These are phyloP conservation scores for Neoarius graeffei DNA, from an alignment of 2,113 vertebrate species.

Conservation along the genomic window DNA sequence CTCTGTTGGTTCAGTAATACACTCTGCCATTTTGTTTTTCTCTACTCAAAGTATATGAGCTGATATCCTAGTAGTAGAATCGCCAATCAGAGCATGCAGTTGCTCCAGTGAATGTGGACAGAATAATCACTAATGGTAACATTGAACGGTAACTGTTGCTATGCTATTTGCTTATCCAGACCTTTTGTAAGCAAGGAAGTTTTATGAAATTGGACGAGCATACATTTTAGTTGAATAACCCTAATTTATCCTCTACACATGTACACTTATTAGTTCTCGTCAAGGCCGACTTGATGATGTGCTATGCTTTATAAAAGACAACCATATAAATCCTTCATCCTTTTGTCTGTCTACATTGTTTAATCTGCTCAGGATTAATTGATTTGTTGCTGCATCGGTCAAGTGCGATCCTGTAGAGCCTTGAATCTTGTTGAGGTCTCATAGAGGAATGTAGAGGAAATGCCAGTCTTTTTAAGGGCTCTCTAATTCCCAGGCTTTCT, in stretches of 20 bases:
- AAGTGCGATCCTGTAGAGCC: conserved; percentile 19
- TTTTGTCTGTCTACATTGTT: neutral
- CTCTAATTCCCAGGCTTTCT: conserved; percentile 44
- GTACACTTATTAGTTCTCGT: neutral
- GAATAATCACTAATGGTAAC: neutral
- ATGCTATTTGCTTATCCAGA: neutral
- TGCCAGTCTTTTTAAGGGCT: conserved; percentile 35
- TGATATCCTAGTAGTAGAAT: no score
- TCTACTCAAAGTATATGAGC: no score
- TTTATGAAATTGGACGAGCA: neutral
- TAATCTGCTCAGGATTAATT: conserved; percentile 29
- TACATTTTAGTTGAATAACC: neutral
- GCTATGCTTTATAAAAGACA: neutral
- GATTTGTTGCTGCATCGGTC: neutral
- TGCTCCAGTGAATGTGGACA: no score
- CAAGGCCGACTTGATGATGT: neutral
- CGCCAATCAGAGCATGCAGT: no score
- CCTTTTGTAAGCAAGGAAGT: neutral
- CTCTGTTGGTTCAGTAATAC: no score
- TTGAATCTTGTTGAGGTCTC: conserved; percentile 29
- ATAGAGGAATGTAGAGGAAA: conserved; percentile 38
- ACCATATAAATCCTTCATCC: neutral
- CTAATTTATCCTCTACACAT: neutral
- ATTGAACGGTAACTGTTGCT: no score
- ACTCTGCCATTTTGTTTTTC: no score